Evolutionary conservation across 2,888 invertebrate species (phyloP).

Genomic region (Tetrapedia diversipes): DNA sequence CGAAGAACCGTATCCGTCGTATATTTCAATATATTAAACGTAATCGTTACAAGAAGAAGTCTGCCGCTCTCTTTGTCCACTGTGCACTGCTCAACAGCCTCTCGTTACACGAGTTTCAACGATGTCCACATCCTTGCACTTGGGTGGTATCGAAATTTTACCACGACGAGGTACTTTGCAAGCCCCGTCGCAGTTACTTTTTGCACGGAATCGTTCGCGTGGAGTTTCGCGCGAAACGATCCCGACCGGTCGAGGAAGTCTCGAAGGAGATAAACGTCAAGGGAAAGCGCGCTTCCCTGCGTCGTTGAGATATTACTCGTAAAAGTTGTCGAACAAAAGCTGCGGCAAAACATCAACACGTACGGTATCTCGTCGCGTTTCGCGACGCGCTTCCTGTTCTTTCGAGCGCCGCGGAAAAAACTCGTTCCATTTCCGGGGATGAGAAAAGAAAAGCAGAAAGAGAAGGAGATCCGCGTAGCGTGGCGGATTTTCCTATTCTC

Average conservation of each 20-base stretch:
- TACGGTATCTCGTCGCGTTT: not conserved
- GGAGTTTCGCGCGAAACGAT: conserved; percentile 29
- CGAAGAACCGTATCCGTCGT: too few relatives aligned
- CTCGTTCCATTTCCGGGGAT: not conserved
- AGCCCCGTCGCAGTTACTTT: conserved; percentile 37
- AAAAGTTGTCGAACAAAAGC: conserved; percentile 42
- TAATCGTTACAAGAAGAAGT: too few relatives aligned
- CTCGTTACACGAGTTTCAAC: too few relatives aligned
- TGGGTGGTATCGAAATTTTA: conserved; percentile 12
- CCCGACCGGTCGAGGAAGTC: conserved; percentile 20
- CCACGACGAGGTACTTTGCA: conserved; percentile 16
- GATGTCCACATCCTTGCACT: not conserved
- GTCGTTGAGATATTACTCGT: conserved; percentile 58
- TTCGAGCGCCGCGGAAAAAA: not conserved
- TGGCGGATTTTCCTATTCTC: conserved; percentile 22
- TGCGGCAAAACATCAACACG: conserved; percentile 17
- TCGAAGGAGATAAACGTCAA: conserved; percentile 54
- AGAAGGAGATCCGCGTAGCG: not conserved
- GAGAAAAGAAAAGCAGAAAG: not conserved
- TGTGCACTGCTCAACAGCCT: too few relatives aligned
- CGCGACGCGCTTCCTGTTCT: too few relatives aligned
- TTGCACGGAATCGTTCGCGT: conserved; percentile 24
- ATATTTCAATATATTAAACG: too few relatives aligned
- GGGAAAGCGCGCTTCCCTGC: conserved; percentile 9
- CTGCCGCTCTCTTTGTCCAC: too few relatives aligned